phyloP scores from a whole-genome alignment of 92 coral and sea anemone species.

The Porites cylindrica region DNA sequence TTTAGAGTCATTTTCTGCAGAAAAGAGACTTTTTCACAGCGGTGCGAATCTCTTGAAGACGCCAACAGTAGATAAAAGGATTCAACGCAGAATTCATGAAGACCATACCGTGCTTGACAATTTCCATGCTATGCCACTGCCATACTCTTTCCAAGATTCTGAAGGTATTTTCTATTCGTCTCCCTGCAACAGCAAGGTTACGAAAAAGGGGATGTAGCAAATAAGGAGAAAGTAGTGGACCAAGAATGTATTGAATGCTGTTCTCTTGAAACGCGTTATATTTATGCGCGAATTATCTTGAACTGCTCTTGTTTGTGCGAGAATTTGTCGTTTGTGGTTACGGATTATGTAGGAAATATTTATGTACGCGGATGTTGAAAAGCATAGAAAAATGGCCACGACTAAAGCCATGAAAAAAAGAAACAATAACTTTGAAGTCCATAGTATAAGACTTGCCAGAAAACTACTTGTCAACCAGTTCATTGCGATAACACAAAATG shows the following conservation, averaged over 20 bases:
- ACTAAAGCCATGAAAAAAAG: not conserved
- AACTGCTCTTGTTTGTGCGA: not conserved
- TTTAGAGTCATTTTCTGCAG: not conserved
- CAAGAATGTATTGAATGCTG: not conserved
- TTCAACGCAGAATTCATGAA: conserved; percentile 20
- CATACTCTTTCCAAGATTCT: not conserved
- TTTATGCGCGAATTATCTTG: not conserved
- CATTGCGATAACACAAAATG: not conserved
- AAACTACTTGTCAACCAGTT: conserved; percentile 8
- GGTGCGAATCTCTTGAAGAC: conserved; percentile 4
- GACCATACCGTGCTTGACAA: not conserved
- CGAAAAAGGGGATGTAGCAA: conserved; percentile 6
- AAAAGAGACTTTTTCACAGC: not conserved
- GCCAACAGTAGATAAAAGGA: conserved; percentile 20
- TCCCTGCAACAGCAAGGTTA: not conserved
- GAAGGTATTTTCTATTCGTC: not conserved
- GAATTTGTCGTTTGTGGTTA: not conserved
- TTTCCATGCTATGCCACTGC: conserved; percentile 1
- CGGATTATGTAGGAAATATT: not conserved
- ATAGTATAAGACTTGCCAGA: not conserved
- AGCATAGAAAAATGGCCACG: not conserved
- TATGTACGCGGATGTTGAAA: not conserved
- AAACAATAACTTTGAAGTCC: not conserved
- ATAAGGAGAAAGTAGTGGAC: conserved; percentile 13
- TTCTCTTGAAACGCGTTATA: conserved; percentile 1